A percentile compares a stretch with the other conserved stretches of the same genome.
Conservation (phyloP, 2,888 invertebrate genomes). For the Drosophila recens region DNA sequence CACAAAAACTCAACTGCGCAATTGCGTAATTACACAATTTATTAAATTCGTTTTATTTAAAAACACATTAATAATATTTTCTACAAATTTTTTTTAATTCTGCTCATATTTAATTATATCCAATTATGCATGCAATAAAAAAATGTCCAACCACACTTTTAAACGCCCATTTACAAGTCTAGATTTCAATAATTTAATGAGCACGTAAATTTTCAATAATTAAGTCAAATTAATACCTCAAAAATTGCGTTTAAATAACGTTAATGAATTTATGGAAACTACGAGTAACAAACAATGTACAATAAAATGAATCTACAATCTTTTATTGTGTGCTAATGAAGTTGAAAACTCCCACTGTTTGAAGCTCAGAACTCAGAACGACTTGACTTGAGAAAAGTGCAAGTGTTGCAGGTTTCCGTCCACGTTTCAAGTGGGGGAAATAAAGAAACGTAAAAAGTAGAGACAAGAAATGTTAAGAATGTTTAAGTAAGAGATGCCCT, state of each 20-base stretch:
- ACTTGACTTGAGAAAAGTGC: constrained; percentile 37
- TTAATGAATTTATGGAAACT: constrained; percentile 56
- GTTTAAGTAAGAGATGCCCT: neutral
- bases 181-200: constrained; percentile 35
- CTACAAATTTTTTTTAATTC: neutral
- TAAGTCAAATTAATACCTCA: constrained; percentile 31
- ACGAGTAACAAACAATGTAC: constrained; percentile 40
- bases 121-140: neutral
- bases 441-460: constrained; percentile 4
- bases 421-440: constrained; percentile 6
- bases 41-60: neutral
- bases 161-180: constrained; percentile 34
- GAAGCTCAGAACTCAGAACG: constrained; percentile 11
- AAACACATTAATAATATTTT: neutral
- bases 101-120: neutral
- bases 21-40: too few species aligned
- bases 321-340: constrained; percentile 78
- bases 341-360: constrained; percentile 62
- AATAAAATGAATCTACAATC: constrained; percentile 24
- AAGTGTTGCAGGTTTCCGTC: constrained; percentile 37
- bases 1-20: neutral
- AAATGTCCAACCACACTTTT: constrained; percentile 28
- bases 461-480: neutral
- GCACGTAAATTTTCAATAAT: constrained; percentile 51
- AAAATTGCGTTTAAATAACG: constrained; percentile 28